A percentile compares a stretch with the other conserved stretches of the same genome.
These are phyloP conservation scores for Labia minor DNA, from an alignment of 2,888 invertebrate species.

Conservation along the genomic window DNA sequence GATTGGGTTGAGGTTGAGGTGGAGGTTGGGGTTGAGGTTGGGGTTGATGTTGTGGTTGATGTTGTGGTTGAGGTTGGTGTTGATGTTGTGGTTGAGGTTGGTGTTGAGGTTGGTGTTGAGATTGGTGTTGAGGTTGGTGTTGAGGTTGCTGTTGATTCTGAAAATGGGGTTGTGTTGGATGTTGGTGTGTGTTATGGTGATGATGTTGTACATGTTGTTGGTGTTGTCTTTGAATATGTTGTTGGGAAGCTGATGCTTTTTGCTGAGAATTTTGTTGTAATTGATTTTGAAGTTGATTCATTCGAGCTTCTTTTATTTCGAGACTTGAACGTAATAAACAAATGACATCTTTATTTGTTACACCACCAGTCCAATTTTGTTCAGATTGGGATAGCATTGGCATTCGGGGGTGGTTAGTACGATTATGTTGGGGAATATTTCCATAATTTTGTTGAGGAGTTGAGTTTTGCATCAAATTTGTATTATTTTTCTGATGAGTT, in stretches of 20 bases:
- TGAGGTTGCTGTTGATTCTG: constrained; percentile 16
- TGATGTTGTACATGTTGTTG: neutral
- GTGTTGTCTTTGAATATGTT: constrained; percentile 27
- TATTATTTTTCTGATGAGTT: neutral
- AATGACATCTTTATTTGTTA: constrained; percentile 59
- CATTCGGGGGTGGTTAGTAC: constrained; percentile 27
- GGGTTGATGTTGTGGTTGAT: neutral
- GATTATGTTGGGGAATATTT: constrained; percentile 20
- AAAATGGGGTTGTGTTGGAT: constrained; percentile 28
- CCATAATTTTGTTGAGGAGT: constrained; percentile 14
- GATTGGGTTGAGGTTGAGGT: neutral
- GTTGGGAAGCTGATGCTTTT: constrained; percentile 36
- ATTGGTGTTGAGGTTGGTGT: constrained; percentile 17
- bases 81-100: neutral
- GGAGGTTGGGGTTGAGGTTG: neutral
- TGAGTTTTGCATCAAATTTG: neutral
- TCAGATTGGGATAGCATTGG: constrained; percentile 23
- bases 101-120: constrained; percentile 18
- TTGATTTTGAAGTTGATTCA: constrained; percentile 39
- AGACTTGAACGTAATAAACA: constrained; percentile 59
- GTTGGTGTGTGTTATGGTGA: constrained; percentile 28
- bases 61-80: constrained; percentile 14
- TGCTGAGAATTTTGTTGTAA: constrained; percentile 40
- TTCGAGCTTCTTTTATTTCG: constrained; percentile 48
- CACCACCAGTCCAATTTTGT: constrained; percentile 15